Evolutionary conservation across 2,113 vertebrate species (phyloP).

Genomic region (Pollachius pollachius): DNA sequence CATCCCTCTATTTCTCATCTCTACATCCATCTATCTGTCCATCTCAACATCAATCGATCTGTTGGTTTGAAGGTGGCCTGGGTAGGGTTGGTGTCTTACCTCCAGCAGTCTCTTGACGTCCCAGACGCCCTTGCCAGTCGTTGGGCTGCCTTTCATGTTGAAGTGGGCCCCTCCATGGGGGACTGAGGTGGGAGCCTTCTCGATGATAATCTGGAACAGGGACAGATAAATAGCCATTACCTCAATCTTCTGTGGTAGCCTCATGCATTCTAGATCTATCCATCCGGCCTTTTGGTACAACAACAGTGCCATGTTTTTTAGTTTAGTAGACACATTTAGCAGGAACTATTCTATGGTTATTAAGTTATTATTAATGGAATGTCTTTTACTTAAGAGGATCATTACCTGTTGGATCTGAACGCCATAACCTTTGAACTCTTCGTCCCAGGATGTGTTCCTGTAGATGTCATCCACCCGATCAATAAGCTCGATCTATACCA

Average conservation of each 20-base stretch:
- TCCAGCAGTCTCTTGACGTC: constrained; percentile 92
- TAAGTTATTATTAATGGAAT: not conserved
- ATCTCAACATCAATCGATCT: not conserved
- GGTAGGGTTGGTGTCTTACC: constrained; percentile 64
- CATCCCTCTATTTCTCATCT: no score
- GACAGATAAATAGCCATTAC: no score
- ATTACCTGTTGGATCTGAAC: constrained; percentile 96
- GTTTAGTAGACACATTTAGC: not conserved
- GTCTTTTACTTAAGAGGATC: not conserved
- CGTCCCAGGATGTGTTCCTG: constrained; percentile 92
- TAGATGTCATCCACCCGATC: constrained; percentile 98
- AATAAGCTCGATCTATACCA: constrained; percentile 88
- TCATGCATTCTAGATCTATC: no score
- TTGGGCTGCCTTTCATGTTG: constrained; percentile 88
- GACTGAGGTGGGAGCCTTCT: constrained; percentile 74
- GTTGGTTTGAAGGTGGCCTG: not conserved
- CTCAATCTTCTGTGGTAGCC: no score
- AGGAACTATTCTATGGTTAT: not conserved
- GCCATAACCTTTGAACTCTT: constrained; percentile 88
- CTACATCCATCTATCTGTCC: no score
- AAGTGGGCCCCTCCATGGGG: constrained; percentile 73
- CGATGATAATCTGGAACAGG: constrained; percentile 84
- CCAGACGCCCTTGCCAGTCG: constrained; percentile 84
- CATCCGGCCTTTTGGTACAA: no score
- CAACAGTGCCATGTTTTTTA: no score